Conservation (phyloP, 2,113 vertebrate species). For the Chelonoidis abingdonii region DNA sequence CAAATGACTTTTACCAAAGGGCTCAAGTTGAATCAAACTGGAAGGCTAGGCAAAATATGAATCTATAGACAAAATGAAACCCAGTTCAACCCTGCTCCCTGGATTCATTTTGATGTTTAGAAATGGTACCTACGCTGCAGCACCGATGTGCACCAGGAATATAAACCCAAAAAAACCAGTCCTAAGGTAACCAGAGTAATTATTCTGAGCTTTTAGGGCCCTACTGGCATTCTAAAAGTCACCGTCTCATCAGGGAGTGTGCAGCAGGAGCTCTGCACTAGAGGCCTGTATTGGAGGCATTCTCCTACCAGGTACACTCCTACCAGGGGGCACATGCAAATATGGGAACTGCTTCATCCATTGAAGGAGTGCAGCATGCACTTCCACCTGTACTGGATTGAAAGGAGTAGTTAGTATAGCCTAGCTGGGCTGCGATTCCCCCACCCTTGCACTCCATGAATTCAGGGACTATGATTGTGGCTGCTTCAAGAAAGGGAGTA, state of each 20-base stretch:
- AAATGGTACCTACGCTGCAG: not conserved
- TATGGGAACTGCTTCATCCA: not conserved
- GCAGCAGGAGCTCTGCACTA: not conserved
- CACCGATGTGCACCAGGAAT: not conserved
- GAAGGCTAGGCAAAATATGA: conserved; percentile 16
- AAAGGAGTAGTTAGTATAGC: not conserved
- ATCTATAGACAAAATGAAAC: not conserved
- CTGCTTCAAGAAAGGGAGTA: not conserved
- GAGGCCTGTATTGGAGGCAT: not conserved
- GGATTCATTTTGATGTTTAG: not conserved
- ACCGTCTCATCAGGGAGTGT: rapidly evolving
- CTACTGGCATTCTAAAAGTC: not conserved
- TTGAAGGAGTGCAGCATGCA: rapidly evolving
- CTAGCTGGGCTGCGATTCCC: not conserved
- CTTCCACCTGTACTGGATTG: not conserved
- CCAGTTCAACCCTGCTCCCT: not conserved
- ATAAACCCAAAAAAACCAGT: not conserved
- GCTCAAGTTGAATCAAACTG: not conserved
- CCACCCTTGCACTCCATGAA: not conserved
- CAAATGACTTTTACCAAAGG: conserved; percentile 9
- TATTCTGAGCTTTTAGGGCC: not conserved
- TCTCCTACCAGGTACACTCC: not conserved
- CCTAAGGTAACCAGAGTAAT: rapidly evolving
- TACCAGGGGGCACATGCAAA: rapidly evolving
- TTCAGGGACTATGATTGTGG: not conserved